Evolutionary conservation across 2,113 vertebrate species (phyloP).

Genomic region (Scomber scombrus): DNA sequence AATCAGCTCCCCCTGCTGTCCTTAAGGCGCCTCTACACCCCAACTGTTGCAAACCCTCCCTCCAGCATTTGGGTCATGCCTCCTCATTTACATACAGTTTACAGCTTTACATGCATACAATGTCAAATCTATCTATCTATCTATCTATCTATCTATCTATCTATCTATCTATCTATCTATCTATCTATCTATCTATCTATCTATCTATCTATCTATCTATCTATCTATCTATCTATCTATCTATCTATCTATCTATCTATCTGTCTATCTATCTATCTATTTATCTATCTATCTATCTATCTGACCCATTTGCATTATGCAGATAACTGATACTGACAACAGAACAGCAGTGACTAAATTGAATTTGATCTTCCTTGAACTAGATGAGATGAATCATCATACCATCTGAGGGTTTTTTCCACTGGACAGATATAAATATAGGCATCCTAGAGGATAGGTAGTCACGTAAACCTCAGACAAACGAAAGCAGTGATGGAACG

Average conservation of each 20-base stretch:
- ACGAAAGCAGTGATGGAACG: background rate
- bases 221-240: background rate
- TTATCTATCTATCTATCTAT: background rate
- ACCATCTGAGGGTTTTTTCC: slow-evolving; percentile 29
- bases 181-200: background rate
- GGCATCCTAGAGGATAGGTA: slow-evolving; percentile 3
- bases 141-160: slow-evolving; percentile 2
- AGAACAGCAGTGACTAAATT: slow-evolving; percentile 2
- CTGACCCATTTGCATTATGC: slow-evolving; percentile 14
- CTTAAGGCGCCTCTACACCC: too few relatives aligned
- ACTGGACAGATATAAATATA: slow-evolving; percentile 40
- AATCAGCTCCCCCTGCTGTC: too few relatives aligned
- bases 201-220: slow-evolving; percentile 7
- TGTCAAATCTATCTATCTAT: slow-evolving; percentile 1
- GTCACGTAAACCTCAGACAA: slow-evolving; percentile 14
- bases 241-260: background rate
- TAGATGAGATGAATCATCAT: slow-evolving; percentile 43
- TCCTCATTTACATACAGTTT: too few relatives aligned
- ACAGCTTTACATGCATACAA: too few relatives aligned
- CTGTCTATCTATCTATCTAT: slow-evolving; percentile 7
- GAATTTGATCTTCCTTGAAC: slow-evolving; percentile 26
- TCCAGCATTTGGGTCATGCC: too few relatives aligned
- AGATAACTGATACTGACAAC: slow-evolving; percentile 4
- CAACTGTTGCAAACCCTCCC: too few relatives aligned
- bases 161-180: background rate